Evolutionary conservation across 2,113 vertebrate species (phyloP).

Genomic region (Spizaetus ornatus): DNA sequence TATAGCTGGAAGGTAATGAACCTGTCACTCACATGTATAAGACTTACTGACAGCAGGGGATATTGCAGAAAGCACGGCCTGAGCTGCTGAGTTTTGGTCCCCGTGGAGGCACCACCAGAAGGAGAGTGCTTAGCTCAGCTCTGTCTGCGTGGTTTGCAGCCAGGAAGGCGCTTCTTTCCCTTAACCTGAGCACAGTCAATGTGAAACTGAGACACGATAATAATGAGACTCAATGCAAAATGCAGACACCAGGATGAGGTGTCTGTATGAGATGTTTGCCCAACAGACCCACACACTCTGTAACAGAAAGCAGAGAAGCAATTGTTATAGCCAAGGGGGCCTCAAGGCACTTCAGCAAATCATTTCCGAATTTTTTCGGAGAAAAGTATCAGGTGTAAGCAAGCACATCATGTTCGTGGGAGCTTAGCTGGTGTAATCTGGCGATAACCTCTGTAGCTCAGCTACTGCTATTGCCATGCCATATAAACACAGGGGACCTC

Average conservation of each 20-base stretch:
- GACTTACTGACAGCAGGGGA: neutral
- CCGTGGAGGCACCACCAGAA: neutral
- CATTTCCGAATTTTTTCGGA: neutral
- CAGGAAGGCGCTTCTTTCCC: neutral
- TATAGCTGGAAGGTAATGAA: neutral
- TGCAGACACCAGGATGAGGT: neutral
- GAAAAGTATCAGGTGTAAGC: neutral
- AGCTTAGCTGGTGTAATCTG: neutral
- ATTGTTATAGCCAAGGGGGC: fast-evolving
- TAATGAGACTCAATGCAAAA: fast-evolving
- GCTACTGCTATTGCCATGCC: neutral
- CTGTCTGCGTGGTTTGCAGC: neutral
- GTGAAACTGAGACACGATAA: neutral
- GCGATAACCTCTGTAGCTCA: neutral
- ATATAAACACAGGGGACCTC: neutral
- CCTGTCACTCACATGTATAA: neutral
- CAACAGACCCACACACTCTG: fast-evolving
- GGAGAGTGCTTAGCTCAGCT: neutral
- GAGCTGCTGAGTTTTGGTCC: neutral
- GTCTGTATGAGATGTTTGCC: neutral
- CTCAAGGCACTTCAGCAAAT: neutral
- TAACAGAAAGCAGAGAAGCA: neutral
- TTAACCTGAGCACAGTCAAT: fast-evolving
- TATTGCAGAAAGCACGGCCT: neutral
- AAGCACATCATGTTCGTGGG: neutral